phyloP scores from a whole-genome alignment of 2,888 invertebrate species.

The Stramonita haemastoma region DNA sequence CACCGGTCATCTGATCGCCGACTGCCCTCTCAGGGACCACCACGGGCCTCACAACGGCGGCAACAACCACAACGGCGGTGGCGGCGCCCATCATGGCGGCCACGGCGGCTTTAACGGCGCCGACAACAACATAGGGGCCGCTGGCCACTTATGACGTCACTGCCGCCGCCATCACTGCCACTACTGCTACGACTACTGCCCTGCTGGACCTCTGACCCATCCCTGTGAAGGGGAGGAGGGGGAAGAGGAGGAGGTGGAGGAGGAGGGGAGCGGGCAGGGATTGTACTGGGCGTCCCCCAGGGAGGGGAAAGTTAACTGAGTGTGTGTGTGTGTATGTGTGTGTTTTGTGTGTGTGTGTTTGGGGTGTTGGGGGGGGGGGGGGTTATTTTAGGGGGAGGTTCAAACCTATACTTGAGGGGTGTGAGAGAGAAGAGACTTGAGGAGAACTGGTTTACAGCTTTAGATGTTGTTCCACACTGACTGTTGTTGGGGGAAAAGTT shows the following conservation, averaged over 20 bases:
- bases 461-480: background rate
- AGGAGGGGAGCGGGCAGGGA: background rate
- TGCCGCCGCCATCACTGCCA: background rate
- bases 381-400: background rate
- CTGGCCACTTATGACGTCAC: slow-evolving; percentile 46
- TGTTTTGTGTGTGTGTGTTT: background rate
- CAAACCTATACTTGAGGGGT: background rate
- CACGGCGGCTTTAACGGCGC: slow-evolving; percentile 43
- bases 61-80: slow-evolving; percentile 49
- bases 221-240: background rate
- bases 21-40: slow-evolving; percentile 83
- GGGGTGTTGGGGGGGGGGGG: background rate
- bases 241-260: background rate
- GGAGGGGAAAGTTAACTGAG: background rate
- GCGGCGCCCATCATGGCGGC: slow-evolving; percentile 46
- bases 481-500: too few species aligned
- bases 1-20: slow-evolving; percentile 91
- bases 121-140: slow-evolving; percentile 36
- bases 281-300: too few species aligned
- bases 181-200: background rate
- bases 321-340: background rate
- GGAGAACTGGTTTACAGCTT: slow-evolving; percentile 12
- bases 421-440: background rate
- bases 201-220: background rate
- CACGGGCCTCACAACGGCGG: slow-evolving; percentile 43